Percentiles rank a stretch among this genome's conserved stretches.
phyloP scores from a whole-genome alignment of 2,888 invertebrate species.

The Rapana venosa region DNA sequence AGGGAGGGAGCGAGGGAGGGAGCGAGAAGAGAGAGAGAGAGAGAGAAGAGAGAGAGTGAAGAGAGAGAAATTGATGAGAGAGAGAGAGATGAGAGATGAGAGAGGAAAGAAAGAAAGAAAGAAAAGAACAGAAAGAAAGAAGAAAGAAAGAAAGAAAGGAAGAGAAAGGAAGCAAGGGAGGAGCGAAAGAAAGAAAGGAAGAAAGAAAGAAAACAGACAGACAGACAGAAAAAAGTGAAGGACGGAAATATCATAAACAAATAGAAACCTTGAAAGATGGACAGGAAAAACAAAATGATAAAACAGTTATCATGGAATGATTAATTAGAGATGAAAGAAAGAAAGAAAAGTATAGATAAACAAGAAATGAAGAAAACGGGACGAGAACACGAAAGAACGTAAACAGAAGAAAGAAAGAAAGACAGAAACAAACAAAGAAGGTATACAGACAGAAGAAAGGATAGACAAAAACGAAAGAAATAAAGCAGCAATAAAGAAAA shows the following conservation, averaged over 20 bases:
- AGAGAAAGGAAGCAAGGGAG: background rate
- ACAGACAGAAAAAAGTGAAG: background rate
- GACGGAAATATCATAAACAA: background rate
- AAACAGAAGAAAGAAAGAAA: no score
- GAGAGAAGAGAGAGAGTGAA: background rate
- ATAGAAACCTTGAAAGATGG: background rate
- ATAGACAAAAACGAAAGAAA: no score
- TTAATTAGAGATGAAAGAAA: no score
- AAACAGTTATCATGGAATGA: no score
- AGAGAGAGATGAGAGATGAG: background rate
- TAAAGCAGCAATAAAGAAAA: no score
- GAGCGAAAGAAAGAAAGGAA: background rate
- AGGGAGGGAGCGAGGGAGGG: background rate
- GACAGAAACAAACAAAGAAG: no score
- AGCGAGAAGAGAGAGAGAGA: background rate
- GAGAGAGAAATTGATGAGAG: background rate
- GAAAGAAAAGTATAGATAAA: background rate
- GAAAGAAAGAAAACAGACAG: background rate
- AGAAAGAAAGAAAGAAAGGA: background rate
- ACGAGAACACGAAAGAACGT: background rate
- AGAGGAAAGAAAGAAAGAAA: background rate
- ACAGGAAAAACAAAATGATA: background rate
- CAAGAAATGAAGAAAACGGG: background rate
- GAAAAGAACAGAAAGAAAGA: background rate
- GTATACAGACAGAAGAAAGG: no score